Evolutionary conservation across 2,888 invertebrate species (phyloP), one percentile per base, ranked within the genome.

Genomic region (Lepidochrysops patricia): DNA sequence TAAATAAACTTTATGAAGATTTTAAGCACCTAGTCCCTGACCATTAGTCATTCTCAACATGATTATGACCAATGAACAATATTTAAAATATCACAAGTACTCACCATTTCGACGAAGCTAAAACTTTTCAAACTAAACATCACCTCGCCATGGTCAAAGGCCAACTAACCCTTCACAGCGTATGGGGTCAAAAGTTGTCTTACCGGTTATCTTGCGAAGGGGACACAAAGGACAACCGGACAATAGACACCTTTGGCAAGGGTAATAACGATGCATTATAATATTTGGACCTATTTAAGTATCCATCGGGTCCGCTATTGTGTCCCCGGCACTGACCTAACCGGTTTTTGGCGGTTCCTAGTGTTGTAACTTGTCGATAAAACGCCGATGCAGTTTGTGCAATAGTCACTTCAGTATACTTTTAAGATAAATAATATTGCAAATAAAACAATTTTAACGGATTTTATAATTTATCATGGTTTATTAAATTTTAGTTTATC

Each of bases 201-300:
- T 88, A 87, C 89, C 86, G 81, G 89, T 89, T 89, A 82, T 88
- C 88, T 88, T 86, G 70, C 73, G 66, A 66, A 68, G 81, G 83
- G 66, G 62, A 68, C 65, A 80, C 82, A 81, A 84, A 79, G 77
- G 79, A 71, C 70, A 70, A 82, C 80, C 83, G 88, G 87, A 85
- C 88, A 86, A 87, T 77, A 73, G 84, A 79, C 72, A 72, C 72
- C 72, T 77, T 71, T 67, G 74, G 72, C 69, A 70, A 70, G 68
- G 72, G 69, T 82, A 86, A 86, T 85, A 83, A 73, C 73, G 75
- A 76, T 75, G 72, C 76, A 86, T 86, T 87, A 84, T 87, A 82
- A 85, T 87, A 79, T 87, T 87, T 87, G 87, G 88, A 87, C 87
- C 87, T 87, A 88, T 88, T 89, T 89, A 84, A 88, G 85, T 89